Conservation (phyloP, 2,888 invertebrate genomes). For the Panopea generosa region DNA sequence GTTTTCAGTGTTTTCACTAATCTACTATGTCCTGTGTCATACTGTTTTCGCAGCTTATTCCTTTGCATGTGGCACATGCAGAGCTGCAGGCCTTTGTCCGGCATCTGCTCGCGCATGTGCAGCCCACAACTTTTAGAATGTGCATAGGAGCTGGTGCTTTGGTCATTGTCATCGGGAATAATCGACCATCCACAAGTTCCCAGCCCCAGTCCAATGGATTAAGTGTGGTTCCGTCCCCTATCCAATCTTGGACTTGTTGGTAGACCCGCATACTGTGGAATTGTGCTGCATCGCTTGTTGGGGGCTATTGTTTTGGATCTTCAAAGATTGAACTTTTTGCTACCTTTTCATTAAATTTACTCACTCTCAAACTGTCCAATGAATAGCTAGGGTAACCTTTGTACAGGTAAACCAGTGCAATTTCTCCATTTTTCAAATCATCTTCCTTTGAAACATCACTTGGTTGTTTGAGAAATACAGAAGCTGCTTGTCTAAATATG, state of each 20-base stretch:
- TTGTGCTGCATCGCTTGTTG: slow-evolving; percentile 5
- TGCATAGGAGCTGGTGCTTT: slow-evolving; percentile 5
- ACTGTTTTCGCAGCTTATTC: too few relatives aligned
- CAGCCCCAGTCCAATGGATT: background rate
- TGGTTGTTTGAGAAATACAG: slow-evolving; percentile 6
- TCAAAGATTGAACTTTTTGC: background rate
- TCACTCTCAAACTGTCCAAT: background rate
- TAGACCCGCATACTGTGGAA: slow-evolving; percentile 6
- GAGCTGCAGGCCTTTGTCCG: background rate
- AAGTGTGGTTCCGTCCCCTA: background rate
- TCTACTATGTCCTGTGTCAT: too few relatives aligned
- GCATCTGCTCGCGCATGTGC: slow-evolving; percentile 5
- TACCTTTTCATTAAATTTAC: slow-evolving; percentile 4
- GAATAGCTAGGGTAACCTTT: background rate
- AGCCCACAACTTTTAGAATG: background rate
- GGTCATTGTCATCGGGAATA: background rate
- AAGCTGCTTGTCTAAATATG: background rate
- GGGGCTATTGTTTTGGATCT: background rate
- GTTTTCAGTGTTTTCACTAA: too few relatives aligned
- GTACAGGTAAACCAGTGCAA: slow-evolving; percentile 6
- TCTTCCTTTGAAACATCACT: background rate
- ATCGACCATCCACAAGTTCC: background rate
- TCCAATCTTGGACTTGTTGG: background rate
- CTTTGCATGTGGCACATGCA: too few relatives aligned
- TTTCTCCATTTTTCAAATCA: background rate